Conservation (phyloP, 2,113 vertebrate genomes). For the Epinephelus lanceolatus region DNA sequence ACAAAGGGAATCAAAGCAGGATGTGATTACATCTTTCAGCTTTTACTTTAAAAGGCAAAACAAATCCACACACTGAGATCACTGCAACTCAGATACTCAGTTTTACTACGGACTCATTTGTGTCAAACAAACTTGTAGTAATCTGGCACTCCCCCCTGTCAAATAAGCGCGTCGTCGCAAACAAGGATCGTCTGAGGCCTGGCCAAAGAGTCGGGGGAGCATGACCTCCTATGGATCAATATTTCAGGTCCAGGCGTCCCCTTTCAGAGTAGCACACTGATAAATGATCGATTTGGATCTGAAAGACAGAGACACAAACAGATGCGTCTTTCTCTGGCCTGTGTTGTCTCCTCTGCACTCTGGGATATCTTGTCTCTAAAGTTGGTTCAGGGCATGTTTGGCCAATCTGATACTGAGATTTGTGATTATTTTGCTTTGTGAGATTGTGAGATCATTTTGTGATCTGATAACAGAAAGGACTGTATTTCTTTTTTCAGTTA, state of each 20-base stretch:
- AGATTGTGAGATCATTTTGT: background rate
- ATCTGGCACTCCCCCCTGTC: constrained; percentile 52
- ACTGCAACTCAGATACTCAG: background rate
- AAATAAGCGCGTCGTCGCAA: constrained; percentile 66
- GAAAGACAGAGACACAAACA: constrained; percentile 79
- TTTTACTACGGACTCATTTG: constrained; percentile 44
- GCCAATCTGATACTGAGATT: background rate
- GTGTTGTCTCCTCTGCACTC: constrained; percentile 44
- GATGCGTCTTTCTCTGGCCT: constrained; percentile 71
- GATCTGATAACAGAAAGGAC: background rate
- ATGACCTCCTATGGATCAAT: constrained; percentile 81
- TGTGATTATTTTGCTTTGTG: constrained; percentile 16
- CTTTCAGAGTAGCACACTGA: constrained; percentile 78
- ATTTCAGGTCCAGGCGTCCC: constrained; percentile 78
- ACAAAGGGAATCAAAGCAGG: constrained; percentile 54
- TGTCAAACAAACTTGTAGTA: constrained; percentile 40
- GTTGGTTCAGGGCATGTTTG: constrained; percentile 43
- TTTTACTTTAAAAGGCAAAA: constrained; percentile 6
- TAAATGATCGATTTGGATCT: constrained; percentile 84
- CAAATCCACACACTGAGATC: background rate
- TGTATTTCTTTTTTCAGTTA: background rate
- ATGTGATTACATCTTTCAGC: constrained; percentile 29
- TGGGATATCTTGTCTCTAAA: constrained; percentile 44
- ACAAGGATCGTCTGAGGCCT: constrained; percentile 76
- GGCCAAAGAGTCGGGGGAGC: constrained; percentile 71